Conservation (phyloP, 2,888 invertebrate genomes). For the Diarsia rubi region DNA sequence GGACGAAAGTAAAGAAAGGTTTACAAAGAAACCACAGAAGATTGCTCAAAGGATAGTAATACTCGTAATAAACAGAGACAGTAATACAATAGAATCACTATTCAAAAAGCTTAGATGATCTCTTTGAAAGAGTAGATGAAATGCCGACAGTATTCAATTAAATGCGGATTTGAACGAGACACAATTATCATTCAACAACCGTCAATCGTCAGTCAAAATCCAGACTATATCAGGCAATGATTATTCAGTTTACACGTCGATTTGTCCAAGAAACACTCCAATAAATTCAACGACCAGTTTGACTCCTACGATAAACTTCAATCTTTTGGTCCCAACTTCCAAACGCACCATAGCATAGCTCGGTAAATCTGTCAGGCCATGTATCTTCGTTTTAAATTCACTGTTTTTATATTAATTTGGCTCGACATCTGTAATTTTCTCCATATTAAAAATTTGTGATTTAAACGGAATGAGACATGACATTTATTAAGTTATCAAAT, state of each 20-base stretch:
- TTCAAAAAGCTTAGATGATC: not conserved
- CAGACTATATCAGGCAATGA: slow-evolving; percentile 25
- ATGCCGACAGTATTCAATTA: not conserved
- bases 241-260: slow-evolving; percentile 45
- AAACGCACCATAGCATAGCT: slow-evolving; percentile 2
- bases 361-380: slow-evolving; percentile 34
- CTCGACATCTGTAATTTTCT: slow-evolving; percentile 53
- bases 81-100: not conserved
- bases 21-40: not conserved
- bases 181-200: slow-evolving; percentile 3
- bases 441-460: slow-evolving; percentile 54
- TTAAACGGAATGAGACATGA: slow-evolving; percentile 49
- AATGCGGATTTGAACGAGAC: not conserved
- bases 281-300: slow-evolving; percentile 38
- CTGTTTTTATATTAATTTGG: slow-evolving; percentile 53
- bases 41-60: not conserved
- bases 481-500: slow-evolving; percentile 63
- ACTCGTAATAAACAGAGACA: not conserved
- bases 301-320: slow-evolving; percentile 36
- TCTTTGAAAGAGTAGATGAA: not conserved
- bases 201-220: slow-evolving; percentile 21
- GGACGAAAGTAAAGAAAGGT: not conserved
- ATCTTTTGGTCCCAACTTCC: slow-evolving; percentile 15
- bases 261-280: slow-evolving; percentile 50
- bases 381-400: slow-evolving; percentile 39